These are phyloP conservation scores for Lochmaea crataegi DNA, from an alignment of 2,888 invertebrate genomes.

Conservation along the genomic window DNA sequence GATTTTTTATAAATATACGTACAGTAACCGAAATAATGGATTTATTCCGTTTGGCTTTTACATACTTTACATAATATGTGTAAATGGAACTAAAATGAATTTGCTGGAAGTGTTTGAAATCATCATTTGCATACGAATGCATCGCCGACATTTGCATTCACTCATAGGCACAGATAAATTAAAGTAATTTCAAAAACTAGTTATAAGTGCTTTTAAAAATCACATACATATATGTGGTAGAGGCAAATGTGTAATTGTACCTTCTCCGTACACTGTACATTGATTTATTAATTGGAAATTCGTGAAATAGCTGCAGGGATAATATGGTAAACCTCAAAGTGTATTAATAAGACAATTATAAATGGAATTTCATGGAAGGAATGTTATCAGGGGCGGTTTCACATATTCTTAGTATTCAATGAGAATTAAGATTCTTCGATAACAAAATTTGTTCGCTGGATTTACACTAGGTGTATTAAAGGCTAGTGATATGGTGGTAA, in stretches of 20 bases:
- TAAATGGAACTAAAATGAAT: too few species aligned
- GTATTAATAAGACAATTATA: neutral
- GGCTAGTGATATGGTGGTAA: too few species aligned
- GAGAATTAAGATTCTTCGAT: neutral
- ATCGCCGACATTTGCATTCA: neutral
- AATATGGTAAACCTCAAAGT: neutral
- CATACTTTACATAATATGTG: too few species aligned
- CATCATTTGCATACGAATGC: too few species aligned
- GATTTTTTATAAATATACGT: too few species aligned
- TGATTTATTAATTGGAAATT: neutral
- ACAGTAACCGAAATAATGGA: too few species aligned
- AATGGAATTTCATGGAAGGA: neutral
- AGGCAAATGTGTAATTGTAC: neutral
- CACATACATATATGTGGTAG: neutral
- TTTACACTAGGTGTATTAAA: too few species aligned
- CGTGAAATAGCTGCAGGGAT: neutral
- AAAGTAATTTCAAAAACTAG: neutral
- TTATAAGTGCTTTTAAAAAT: neutral
- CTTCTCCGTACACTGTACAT: neutral
- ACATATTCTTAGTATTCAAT: neutral
- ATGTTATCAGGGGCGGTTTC: neutral
- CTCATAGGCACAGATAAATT: neutral
- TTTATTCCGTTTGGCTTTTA: too few species aligned
- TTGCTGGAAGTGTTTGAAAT: too few species aligned
- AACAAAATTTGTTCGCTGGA: neutral